phyloP scores from a whole-genome alignment of 2,797 vertebrate species.

The Leptodactylus fallax region DNA sequence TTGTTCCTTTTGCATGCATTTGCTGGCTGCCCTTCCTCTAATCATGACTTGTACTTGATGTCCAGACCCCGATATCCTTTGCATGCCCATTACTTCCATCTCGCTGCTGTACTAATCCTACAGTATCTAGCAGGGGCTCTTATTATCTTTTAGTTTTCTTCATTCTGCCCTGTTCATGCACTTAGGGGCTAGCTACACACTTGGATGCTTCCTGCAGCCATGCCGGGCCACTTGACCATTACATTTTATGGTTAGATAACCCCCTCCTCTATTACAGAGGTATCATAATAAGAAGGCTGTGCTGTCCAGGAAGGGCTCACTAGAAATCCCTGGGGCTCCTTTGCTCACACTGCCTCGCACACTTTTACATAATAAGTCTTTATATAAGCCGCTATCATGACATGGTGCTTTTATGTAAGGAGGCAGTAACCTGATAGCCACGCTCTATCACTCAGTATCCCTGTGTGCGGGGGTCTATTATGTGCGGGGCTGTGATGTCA shows the following conservation, averaged over 20 bases:
- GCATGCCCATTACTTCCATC: no score
- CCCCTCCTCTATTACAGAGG: not conserved
- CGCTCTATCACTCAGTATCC: not conserved
- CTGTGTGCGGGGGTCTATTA: not conserved
- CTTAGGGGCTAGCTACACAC: no score
- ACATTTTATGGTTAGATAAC: not conserved
- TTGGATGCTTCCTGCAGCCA: no score
- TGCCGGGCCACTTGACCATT: not conserved
- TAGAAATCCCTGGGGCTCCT: not conserved
- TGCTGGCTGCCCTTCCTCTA: no score
- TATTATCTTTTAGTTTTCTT: no score
- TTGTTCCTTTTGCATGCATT: no score
- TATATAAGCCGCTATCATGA: slow-evolving; percentile 46
- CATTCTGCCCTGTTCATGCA: no score
- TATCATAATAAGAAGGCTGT: no score
- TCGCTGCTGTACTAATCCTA: no score
- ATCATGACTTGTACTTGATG: no score
- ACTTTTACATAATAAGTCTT: slow-evolving; percentile 56
- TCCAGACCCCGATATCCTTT: no score
- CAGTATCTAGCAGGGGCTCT: no score
- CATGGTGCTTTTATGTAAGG: slow-evolving; percentile 52
- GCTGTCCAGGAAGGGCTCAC: not conserved
- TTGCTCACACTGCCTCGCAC: slow-evolving; percentile 42
- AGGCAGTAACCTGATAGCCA: slow-evolving; percentile 16
- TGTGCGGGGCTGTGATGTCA: slow-evolving; percentile 6